A percentile compares a stretch with the other conserved stretches of the same genome.
Evolutionary conservation across 2,888 invertebrate genomes (phyloP).

Genomic region (Pachymerium ferrugineum): DNA sequence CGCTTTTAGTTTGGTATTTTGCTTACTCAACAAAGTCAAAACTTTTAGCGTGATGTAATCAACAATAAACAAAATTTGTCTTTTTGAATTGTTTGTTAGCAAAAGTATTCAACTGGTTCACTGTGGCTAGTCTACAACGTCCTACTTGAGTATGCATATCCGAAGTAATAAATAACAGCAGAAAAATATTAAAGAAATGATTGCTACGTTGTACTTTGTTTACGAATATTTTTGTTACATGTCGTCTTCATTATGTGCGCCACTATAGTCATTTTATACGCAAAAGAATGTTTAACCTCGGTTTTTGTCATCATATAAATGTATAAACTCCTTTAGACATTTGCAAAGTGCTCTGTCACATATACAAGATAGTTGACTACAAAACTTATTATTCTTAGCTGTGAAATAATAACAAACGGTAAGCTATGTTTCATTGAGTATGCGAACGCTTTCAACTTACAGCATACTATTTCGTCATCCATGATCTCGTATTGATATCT

Average conservation of each 20-base stretch:
- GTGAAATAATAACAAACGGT: background rate
- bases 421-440: background rate
- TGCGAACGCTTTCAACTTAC: background rate
- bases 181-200: no score
- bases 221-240: no score
- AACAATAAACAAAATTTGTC: background rate
- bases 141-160: no score
- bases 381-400: background rate
- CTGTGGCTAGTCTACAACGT: no score
- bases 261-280: background rate
- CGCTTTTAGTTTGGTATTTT: conserved; percentile 74
- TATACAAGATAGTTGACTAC: background rate
- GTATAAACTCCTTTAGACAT: background rate
- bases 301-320: background rate
- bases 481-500: background rate
- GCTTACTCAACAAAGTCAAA: conserved; percentile 79
- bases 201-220: no score
- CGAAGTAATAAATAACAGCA: no score
- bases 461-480: background rate
- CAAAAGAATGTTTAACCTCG: background rate
- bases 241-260: no score
- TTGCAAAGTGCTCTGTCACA: background rate
- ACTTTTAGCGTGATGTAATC: conserved; percentile 59
- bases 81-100: background rate
- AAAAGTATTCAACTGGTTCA: no score